Conservation (phyloP, 2,113 vertebrate genomes). For the Cinclus cinclus region DNA sequence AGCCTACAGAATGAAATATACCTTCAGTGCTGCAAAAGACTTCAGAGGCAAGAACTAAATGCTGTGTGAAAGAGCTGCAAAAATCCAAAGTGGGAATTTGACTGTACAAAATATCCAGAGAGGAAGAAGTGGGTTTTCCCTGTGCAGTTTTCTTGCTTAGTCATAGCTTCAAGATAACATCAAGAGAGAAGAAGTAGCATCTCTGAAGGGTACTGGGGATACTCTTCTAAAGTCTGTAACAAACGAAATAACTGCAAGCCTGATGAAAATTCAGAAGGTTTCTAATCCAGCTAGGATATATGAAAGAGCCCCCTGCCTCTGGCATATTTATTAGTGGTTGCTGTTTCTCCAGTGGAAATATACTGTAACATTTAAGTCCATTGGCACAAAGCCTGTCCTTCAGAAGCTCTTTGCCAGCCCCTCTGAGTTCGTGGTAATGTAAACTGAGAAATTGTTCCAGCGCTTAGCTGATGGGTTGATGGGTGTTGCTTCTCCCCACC, state of each 20-base stretch:
- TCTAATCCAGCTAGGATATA: background rate
- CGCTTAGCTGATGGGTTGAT: background rate
- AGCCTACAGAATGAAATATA: background rate
- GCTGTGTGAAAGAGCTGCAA: background rate
- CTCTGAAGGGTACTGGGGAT: background rate
- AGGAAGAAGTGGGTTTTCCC: background rate
- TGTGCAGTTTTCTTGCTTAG: background rate
- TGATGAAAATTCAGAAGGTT: conserved; percentile 24
- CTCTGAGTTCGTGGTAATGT: background rate
- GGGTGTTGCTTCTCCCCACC: background rate
- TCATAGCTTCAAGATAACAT: background rate
- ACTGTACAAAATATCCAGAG: background rate
- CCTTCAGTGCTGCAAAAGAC: background rate
- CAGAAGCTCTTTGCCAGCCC: background rate
- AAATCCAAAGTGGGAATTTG: background rate
- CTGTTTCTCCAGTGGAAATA: conserved; percentile 12
- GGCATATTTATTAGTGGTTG: background rate
- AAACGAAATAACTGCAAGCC: background rate
- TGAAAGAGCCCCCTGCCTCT: background rate
- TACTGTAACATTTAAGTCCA: background rate
- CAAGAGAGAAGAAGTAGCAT: background rate
- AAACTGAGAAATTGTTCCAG: background rate
- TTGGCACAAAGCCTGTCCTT: background rate
- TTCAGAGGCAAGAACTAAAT: background rate
- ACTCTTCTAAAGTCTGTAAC: background rate